Percentiles rank a stretch among this genome's conserved stretches.
Evolutionary conservation across 2,797 vertebrate genomes (phyloP).

Genomic region (Rhincodon typus): DNA sequence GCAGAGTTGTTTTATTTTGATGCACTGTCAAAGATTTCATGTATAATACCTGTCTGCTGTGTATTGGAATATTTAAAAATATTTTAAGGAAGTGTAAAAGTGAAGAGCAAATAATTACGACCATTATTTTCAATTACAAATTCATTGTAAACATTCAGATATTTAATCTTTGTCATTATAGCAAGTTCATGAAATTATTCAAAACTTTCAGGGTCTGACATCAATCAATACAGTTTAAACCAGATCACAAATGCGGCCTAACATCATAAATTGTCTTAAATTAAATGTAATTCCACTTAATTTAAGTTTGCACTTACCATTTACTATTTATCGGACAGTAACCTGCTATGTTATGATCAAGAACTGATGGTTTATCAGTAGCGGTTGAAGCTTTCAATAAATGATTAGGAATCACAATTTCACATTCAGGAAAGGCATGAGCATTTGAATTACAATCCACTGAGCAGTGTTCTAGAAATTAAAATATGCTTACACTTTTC

Average conservation of each 20-base stretch:
- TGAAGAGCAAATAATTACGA: slow-evolving; percentile 12
- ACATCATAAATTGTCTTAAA: neutral
- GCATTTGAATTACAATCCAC: neutral
- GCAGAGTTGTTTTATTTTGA: slow-evolving; percentile 35
- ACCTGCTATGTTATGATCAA: neutral
- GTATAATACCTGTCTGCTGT: slow-evolving; percentile 25
- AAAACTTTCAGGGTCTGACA: neutral
- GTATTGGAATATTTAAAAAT: slow-evolving; percentile 23
- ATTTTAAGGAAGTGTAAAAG: slow-evolving; percentile 10
- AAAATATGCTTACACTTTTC: neutral
- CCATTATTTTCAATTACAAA: slow-evolving; percentile 28
- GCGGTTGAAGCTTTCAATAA: neutral
- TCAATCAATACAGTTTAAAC: neutral
- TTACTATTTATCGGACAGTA: neutral
- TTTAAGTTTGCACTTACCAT: no score
- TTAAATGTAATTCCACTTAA: neutral
- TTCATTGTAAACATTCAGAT: slow-evolving; percentile 20
- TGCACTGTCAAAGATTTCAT: neutral
- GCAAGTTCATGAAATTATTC: slow-evolving; percentile 11
- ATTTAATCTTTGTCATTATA: neutral
- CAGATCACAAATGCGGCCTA: neutral
- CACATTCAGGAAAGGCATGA: neutral
- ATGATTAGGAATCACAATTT: neutral
- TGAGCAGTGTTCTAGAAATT: neutral
- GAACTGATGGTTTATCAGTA: neutral